These are phyloP conservation scores for Myiotriccus ornatus DNA, from an alignment of 2,797 vertebrate species.

Conservation along the genomic window DNA sequence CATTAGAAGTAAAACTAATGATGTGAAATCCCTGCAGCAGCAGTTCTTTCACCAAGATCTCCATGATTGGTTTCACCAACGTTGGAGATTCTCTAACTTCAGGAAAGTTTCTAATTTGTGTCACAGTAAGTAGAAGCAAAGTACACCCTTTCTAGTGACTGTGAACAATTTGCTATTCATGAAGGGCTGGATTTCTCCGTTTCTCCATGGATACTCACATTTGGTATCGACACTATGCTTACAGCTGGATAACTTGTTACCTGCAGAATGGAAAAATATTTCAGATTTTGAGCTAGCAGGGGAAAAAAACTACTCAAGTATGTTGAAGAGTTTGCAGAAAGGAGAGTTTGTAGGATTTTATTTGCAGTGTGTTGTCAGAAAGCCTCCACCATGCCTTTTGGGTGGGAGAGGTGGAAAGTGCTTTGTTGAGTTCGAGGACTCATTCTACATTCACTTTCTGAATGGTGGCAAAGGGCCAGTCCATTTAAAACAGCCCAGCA, in stretches of 20 bases:
- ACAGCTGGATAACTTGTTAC: background rate
- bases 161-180: accelerated
- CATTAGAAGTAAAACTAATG: background rate
- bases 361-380: background rate
- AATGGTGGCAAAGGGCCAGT: accelerated
- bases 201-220: background rate
- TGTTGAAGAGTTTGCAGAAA: background rate
- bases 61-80: background rate
- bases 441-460: too few relatives aligned
- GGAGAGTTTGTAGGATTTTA: too few relatives aligned
- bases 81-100: background rate
- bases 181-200: background rate
- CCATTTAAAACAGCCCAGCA: background rate
- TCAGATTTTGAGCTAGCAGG: background rate
- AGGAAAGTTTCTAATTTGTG: background rate
- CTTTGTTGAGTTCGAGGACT: background rate
- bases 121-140: background rate
- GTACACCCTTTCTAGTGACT: background rate
- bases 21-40: background rate
- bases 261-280: background rate
- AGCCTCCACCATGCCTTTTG: background rate
- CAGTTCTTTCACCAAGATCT: background rate
- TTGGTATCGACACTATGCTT: accelerated
- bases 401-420: background rate
- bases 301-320: background rate